Base-by-base conservation (phyloP, 2,888 invertebrate genomes). In the Tuta absoluta region DNA sequence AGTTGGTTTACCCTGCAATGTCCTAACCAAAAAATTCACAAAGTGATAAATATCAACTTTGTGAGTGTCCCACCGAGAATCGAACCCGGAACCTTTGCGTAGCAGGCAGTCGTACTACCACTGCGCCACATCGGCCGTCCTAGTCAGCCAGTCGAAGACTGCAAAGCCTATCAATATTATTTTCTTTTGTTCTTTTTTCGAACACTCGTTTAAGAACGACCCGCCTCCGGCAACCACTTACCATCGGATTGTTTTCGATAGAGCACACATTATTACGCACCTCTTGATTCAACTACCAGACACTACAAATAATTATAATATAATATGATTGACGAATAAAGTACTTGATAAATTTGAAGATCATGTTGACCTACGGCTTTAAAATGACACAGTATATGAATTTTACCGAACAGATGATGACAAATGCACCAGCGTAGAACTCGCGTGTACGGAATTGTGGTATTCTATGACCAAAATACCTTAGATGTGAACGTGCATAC, bases 191-290 rank as follows among this genome's bases (percentile, higher is more conserved):
- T 12, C 11, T 21, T 24, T 62, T 33, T 37, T n/a, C 41, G 75
- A 80, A 69, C 67, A 65, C 51, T 71, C 67, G 72, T 69, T 71
- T 75, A 77, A 78, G 77, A 80, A 82, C 76, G 80, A 79, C 76
- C 73, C 74, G 75, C 81, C 75, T 73, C 73, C 70, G 74, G 78
- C 76, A 74, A 75, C 82, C 81, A 84, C 84, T 85, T 79, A 81
- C 78, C 75, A 71, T 69, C 71, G 78, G 80, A 83, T 85, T 85
- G 85, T 85, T 84, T 84, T 80, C 79, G 79, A 84, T 80, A 77
- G 77, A 74, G 75, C 77, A 79, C 78, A 79, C 79, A 76, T 80
- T 80, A 84, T 83, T 80, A 81, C 79, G 72, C 71, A 70, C 78
- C 79, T 76, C 79, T 78, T 69, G 68, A 82, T 74, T 78, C 75